Evolutionary conservation across 2,113 vertebrate species (phyloP), one percentile per base, ranked within the genome.

Genomic region (Heterotis niloticus): DNA sequence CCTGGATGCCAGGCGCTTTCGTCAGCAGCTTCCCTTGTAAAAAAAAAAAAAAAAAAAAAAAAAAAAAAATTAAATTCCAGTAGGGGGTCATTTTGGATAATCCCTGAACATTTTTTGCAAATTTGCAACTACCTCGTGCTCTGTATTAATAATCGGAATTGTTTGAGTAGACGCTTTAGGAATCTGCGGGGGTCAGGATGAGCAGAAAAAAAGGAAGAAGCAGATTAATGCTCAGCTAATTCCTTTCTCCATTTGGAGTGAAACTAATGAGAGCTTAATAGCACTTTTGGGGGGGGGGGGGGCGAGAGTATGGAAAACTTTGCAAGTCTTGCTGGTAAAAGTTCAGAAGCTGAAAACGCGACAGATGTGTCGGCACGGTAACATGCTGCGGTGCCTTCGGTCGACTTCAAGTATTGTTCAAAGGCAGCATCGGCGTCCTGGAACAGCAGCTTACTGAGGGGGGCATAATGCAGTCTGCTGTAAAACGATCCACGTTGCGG

Each of bases 1-100:
- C 81, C 65, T 62, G 56, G 68, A 78, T 78, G 51, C 17, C 14
- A 29, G 71, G 77, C 51, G 66, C 23, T 16, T 64, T 44, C 11
- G 80, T 79, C 69, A 75, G 78, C 75, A 77, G 56, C n/a, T 18
- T 20, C 23, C 28, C 24, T 3, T 24, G 7, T 5, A 26, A 70
- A 18, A n/a, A n/a, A n/a, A n/a, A n/a, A n/a, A n/a, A n/a, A n/a
- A n/a, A n/a, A n/a, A n/a, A n/a, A n/a, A n/a, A n/a, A n/a, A n/a
- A n/a, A n/a, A n/a, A n/a, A n/a, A n/a, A n/a, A n/a, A n/a, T n/a
- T n/a, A n/a, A 44, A 44, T 44, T 44, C 34, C 34, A 44, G 34
- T 4, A 44, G 34, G 34, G 2, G 34, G 34, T 4, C 34, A 44
- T 44, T 44, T 2, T 7, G 7, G 34, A 44, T 7, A 44, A 44